Evolutionary conservation across 2,113 vertebrate genomes (phyloP), one percentile per base, ranked within the genome.

Genomic region (Cynocephalus volans): DNA sequence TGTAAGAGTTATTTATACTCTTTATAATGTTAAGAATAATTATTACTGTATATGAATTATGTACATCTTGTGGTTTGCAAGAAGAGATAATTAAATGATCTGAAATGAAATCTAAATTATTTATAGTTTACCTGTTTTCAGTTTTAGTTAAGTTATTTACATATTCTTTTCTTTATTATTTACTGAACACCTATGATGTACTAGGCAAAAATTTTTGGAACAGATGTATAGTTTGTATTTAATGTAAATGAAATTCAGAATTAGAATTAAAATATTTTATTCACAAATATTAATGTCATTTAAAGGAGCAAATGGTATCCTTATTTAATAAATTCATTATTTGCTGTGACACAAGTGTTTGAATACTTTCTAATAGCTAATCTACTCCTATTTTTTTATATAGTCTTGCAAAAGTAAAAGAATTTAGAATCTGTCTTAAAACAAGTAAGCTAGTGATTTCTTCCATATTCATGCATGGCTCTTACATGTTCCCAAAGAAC

Each of bases 121-220:
- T 45, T 82, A 36, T 65, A 58, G 70, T 33, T 65, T 56, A 56
- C 17, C 54, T 88, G 10, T 45, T 64, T 90, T 85, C 19, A 41
- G 8, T 88, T 96, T 95, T 50, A 28, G 23, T 85, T 77, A 79
- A 80, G 58, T 56, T 64, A 56, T 62, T n/a, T 92, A 50, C 17
- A 23, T 60, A 54, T 21, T 54, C 24, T 85, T 96, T 6, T 15
- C 64, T 87, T 83, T 8, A 12, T 75, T 90, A 50, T 86, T 82
- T 79, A 48, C 8, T n/a, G 19, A 52, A 50, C 45, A 84, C 45
- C 70, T 72, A 5, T 6, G 62, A 5, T 73, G 2, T 77, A 36
- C 67, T 45, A 36, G 21, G 36, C 73, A 81, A 95, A 41, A 60
- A 9, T 19, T 72, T 80, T 92, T 83, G 28, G 12, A 89, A 88